Evolutionary conservation across 2,113 vertebrate species (phyloP).

Genomic region (Zosterops borbonicus): DNA sequence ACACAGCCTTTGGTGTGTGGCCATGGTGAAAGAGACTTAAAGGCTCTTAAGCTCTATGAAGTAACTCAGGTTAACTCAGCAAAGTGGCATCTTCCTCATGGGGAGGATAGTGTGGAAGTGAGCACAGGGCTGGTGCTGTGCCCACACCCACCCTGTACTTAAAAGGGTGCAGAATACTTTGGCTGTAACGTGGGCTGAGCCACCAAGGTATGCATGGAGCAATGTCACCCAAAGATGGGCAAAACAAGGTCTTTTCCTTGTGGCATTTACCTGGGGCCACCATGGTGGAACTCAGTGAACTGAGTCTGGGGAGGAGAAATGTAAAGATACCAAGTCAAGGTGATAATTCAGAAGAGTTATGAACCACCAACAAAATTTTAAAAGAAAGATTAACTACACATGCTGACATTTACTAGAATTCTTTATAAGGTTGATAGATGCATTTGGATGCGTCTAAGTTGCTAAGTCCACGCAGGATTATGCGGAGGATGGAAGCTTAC

Average conservation of each 20-base stretch:
- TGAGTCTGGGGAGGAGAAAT: neutral
- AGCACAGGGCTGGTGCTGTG: neutral
- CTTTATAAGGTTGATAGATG: neutral
- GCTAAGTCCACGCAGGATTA: neutral
- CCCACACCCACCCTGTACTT: too few relatives aligned
- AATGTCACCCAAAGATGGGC: neutral
- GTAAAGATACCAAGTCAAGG: neutral
- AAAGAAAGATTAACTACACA: neutral
- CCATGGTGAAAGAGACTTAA: neutral
- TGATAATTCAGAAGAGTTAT: neutral
- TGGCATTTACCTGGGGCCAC: neutral
- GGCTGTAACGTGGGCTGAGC: accelerated
- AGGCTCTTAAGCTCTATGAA: neutral
- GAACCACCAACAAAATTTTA: neutral
- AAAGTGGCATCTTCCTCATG: neutral
- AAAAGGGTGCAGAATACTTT: neutral
- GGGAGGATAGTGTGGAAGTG: neutral
- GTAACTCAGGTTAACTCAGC: neutral
- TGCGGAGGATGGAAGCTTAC: neutral
- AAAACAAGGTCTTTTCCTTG: neutral
- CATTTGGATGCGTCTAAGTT: neutral
- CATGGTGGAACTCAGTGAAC: neutral
- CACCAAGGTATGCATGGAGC: neutral
- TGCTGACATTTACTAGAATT: neutral
- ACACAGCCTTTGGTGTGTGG: accelerated